A percentile compares a stretch with the other conserved stretches of the same genome.
phyloP scores from a whole-genome alignment of 2,113 vertebrate species.

The Hippolais icterina region DNA sequence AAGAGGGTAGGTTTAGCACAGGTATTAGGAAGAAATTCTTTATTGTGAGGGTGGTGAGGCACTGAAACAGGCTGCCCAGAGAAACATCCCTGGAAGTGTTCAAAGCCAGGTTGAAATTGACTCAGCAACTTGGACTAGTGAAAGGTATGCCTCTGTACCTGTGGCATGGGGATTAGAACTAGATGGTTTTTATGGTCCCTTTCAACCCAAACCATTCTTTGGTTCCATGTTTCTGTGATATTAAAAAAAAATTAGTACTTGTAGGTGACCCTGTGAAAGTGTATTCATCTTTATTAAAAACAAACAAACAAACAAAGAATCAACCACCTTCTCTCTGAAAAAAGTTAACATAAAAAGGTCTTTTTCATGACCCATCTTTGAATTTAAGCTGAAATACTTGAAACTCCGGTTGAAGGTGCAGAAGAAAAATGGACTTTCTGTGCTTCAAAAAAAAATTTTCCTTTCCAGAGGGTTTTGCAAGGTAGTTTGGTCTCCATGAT shows the following conservation, averaged over 20 bases:
- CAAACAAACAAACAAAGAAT: not conserved
- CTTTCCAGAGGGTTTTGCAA: not conserved
- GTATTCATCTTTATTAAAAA: not conserved
- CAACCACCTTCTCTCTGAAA: rapidly evolving
- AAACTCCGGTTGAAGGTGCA: not conserved
- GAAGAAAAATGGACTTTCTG: not conserved
- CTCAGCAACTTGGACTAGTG: not conserved
- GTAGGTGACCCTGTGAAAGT: not conserved
- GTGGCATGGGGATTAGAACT: not conserved
- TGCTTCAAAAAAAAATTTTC: not conserved
- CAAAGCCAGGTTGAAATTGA: not conserved
- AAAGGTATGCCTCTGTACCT: not conserved
- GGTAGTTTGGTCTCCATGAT: not conserved
- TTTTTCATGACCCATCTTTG: not conserved
- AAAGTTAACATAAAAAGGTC: not conserved
- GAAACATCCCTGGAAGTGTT: not conserved
- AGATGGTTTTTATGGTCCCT: not conserved
- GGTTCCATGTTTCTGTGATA: too few species aligned
- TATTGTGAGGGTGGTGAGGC: not conserved
- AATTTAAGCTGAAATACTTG: not conserved
- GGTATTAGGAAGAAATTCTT: not conserved
- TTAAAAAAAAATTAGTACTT: not conserved
- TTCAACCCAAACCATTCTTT: not conserved
- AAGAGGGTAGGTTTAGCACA: not conserved
- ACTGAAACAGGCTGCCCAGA: not conserved